phyloP scores from a whole-genome alignment of 2,113 vertebrate species.

The Platysternon megacephalum region DNA sequence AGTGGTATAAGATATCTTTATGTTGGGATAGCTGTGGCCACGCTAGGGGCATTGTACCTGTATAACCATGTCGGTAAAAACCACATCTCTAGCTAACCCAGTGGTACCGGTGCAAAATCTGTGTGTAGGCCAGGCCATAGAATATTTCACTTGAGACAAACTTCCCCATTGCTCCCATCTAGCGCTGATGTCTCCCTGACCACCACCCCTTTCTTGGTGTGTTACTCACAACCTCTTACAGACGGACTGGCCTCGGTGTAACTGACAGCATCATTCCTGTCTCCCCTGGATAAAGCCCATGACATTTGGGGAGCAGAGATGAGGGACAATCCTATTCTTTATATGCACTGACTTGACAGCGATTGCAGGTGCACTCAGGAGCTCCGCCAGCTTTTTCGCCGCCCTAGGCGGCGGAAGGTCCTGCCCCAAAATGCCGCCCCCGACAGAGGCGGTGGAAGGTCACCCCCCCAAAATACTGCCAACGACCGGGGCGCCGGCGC shows the following conservation, averaged over 20 bases:
- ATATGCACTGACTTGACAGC: neutral
- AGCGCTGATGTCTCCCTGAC: rapidly evolving
- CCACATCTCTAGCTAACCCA: neutral
- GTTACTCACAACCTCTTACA: neutral
- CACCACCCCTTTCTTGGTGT: neutral
- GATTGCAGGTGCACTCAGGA: neutral
- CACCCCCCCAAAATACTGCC: too few species aligned
- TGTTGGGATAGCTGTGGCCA: neutral
- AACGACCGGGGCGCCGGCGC: too few species aligned
- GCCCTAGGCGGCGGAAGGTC: too few species aligned
- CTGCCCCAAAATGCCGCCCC: too few species aligned
- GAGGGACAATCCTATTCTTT: neutral
- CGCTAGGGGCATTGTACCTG: neutral
- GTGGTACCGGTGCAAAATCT: too few species aligned
- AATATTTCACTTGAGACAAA: neutral
- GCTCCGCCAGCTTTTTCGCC: too few species aligned
- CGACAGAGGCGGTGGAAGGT: too few species aligned
- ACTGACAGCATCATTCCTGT: neutral
- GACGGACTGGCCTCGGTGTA: neutral
- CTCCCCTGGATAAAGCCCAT: neutral
- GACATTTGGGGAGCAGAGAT: too few species aligned
- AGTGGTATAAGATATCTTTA: too few species aligned
- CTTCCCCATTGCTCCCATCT: neutral
- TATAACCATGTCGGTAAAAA: neutral
- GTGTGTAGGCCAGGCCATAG: neutral